These are phyloP conservation scores for Caenorhabditis sp. DNA, from an alignment of 2,888 invertebrate genomes.

Conservation along the genomic window DNA sequence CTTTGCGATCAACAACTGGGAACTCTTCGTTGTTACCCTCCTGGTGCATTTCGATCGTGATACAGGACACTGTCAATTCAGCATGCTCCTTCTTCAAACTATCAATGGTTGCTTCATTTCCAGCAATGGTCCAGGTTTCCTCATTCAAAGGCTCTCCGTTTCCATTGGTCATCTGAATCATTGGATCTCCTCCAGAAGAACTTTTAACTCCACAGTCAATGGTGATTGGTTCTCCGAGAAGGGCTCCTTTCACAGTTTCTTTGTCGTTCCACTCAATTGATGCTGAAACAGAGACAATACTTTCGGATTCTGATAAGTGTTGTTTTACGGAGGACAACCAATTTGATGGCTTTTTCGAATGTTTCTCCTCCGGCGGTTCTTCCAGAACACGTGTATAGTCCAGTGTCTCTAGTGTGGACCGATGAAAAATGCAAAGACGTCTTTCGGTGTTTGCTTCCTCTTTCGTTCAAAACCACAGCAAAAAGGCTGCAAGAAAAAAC, in stretches of 20 bases:
- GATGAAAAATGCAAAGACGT: constrained; percentile 73
- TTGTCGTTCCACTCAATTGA: constrained; percentile 77
- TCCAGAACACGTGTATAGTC: constrained; percentile 70
- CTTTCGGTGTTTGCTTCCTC: constrained; percentile 69
- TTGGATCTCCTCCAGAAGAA: constrained; percentile 64
- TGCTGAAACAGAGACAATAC: constrained; percentile 53
- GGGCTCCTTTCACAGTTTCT: constrained; percentile 72
- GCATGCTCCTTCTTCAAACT: constrained; percentile 73
- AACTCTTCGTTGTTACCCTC: constrained; percentile 59
- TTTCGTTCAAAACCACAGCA: constrained; percentile 69
- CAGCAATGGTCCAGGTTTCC: constrained; percentile 71
- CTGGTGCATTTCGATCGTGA: constrained; percentile 66
- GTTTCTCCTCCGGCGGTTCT: constrained; percentile 69
- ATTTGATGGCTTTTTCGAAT: constrained; percentile 65
- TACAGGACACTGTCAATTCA: constrained; percentile 67
- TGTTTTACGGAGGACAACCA: constrained; percentile 71
- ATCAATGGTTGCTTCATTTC: constrained; percentile 76
- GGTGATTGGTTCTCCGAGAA: constrained; percentile 78
- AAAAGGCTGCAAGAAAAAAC: constrained; percentile 70
- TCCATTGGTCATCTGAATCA: constrained; percentile 75
- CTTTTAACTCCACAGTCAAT: constrained; percentile 77
- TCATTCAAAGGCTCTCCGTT: constrained; percentile 76
- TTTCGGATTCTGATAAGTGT: not conserved
- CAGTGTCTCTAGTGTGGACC: constrained; percentile 71
- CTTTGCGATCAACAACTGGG: constrained; percentile 71